These are phyloP conservation scores for human (Homo sapiens) DNA, from an alignment of 2,113 vertebrate species.

Conservation along the genomic window GRCh38 chr1:245339001-245339500, in stretches of 20 bases:
- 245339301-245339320: neutral
- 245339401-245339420: neutral
- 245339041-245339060: too few relatives aligned
- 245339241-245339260: too few relatives aligned
- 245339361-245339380: neutral
- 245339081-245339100: too few relatives aligned
- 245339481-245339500: neutral
- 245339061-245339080: too few relatives aligned
- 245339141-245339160: too few relatives aligned
- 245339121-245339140: rapidly evolving
- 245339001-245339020: rapidly evolving
- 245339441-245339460: neutral
- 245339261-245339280: neutral
- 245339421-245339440: neutral
- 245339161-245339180: too few relatives aligned
- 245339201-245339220: too few relatives aligned
- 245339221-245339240: too few relatives aligned
- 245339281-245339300: neutral
- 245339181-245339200: too few relatives aligned
- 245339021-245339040: too few relatives aligned
- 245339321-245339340: neutral
- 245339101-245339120: too few relatives aligned
- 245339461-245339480: neutral
- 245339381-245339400: neutral
- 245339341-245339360: neutral